Evolutionary conservation across 2,888 invertebrate species (phyloP), one percentile per base, ranked within the genome.

Genomic region (Mythimna lalbum): DNA sequence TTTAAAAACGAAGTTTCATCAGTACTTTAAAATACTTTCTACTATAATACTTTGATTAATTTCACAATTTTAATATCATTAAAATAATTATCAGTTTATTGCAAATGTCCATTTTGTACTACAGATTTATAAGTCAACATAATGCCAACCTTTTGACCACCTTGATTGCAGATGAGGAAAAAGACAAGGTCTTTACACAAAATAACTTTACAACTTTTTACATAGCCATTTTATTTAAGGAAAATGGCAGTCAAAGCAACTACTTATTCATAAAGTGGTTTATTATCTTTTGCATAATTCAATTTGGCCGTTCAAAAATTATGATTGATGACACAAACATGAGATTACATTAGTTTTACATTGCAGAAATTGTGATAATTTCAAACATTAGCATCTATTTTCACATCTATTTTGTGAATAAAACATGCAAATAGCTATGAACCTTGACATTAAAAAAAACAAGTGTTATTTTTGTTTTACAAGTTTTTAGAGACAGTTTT

Each of bases 31-130:
- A 89, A 85, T 86, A 86, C 86, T 87, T 87, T 66, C 85, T 85
- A 82, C 70, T 72, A 84, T 80, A 90, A 90, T 90, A 90, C 90
- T 90, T 89, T 68, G 63, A 70, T 78, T 79, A 84, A 86, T 84
- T 84, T 87, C 81, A 82, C 64, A 73, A 76, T 79, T 75, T 71
- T 69, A 76, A 73, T 78, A 80, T 77, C 63, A 60, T 57, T 72
- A 64, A 66, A 78, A 61, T 72, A 76, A 77, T 75, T 79, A 68
- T 69, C 77, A 63, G 71, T 67, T 80, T 77, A 75, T 77, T 80
- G 71, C 67, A 83, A 83, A 75, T 73, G 63, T 78, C 57, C 36
- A 73, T 75, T 84, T 85, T 84, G 84, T 81, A 84, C 86, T 81
- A 78, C 52, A 69, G 69, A 70, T 73, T 83, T 69, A 55, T 56